These are phyloP conservation scores for Entomobrya proxima DNA, from an alignment of 2,888 invertebrate genomes.

Conservation along the genomic window DNA sequence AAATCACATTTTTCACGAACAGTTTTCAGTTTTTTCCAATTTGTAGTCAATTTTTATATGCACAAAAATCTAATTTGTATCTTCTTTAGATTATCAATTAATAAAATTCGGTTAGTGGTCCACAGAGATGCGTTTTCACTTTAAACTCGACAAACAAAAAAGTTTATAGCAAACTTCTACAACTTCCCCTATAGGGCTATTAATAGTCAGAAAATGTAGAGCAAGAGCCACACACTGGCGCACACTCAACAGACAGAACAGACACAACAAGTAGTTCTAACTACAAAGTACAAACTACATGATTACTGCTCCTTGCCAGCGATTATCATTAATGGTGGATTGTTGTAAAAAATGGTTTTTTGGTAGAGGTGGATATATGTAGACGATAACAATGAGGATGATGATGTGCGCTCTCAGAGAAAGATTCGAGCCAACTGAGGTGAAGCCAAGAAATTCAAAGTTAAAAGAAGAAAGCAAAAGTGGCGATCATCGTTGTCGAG, in stretches of 20 bases:
- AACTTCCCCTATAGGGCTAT: no score
- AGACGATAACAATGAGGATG: neutral
- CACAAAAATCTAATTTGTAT: neutral
- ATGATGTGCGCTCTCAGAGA: constrained; percentile 60
- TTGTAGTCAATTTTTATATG: neutral
- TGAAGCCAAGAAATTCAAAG: constrained; percentile 63
- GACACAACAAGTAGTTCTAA: constrained; percentile 4
- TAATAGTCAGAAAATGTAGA: constrained; percentile 45
- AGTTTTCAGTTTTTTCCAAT: no score
- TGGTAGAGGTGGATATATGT: neutral
- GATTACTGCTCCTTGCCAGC: neutral
- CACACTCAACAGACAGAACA: constrained; percentile 5
- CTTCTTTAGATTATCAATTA: constrained; percentile 15
- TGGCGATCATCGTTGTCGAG: constrained; percentile 5
- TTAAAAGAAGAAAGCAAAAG: constrained; percentile 65
- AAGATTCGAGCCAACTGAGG: constrained; percentile 67
- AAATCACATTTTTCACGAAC: neutral
- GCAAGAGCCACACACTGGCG: constrained; percentile 38
- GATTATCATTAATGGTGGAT: constrained; percentile 10
- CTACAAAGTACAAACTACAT: constrained; percentile 1
- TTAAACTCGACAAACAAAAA: neutral
- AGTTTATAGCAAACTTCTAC: neutral
- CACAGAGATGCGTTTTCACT: constrained; percentile 25
- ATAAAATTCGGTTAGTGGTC: constrained; percentile 61
- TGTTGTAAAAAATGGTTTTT: constrained; percentile 20